Evolutionary conservation across 1,140 invertebrate genomes (phyloP), one percentile per base, ranked within the genome.

Genomic region (Magallana gigas): DNA sequence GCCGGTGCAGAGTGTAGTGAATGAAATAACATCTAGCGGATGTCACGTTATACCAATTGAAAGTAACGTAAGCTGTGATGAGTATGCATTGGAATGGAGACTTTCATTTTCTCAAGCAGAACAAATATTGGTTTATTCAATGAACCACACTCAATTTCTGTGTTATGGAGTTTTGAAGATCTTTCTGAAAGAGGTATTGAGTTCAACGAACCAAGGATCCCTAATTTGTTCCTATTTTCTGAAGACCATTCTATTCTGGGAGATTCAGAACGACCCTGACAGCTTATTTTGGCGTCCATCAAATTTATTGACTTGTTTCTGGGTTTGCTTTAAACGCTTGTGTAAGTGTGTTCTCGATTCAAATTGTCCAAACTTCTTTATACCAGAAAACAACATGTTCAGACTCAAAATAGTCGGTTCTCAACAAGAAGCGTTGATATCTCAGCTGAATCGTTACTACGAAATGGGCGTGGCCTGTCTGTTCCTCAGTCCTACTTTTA

Each of bases 51-150:
- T 87, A 2, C 86, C 86, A 1, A 36, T 87, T 8, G 86, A 48
- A 48, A 8, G 16, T 14, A 64, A 84, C 29, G 11, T 12, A 16
- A n/a, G 18, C 14, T 60, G 12, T 0, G 56, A 59, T 9, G 7
- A 8, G 23, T 14, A 60, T 14, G 59, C 36, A 29, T 2, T 87
- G 29, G 86, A 84, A 71, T 87, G 82, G 86, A 81, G 86, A 23
- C 5, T 87, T 8, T 87, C 86, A n/a, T 87, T 87, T 29, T 87
- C 86, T 8, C 16, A 83, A 8, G 81, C 57, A 6, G 86, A 87
- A 82, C 64, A 87, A 71, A 6, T 48, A 14, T 29, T 87, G 1
- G 62, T 87, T n/a, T 71, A 29, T 76, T 83, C 81, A 57, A 68
- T 83, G n/a, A 87, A 16, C 58, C 81, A 87, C 48, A 87, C 85